A percentile compares a stretch with the other conserved stretches of the same genome.
These are phyloP conservation scores for Polyodon spathula DNA, from an alignment of 2,113 vertebrate genomes.

Conservation along the genomic window DNA sequence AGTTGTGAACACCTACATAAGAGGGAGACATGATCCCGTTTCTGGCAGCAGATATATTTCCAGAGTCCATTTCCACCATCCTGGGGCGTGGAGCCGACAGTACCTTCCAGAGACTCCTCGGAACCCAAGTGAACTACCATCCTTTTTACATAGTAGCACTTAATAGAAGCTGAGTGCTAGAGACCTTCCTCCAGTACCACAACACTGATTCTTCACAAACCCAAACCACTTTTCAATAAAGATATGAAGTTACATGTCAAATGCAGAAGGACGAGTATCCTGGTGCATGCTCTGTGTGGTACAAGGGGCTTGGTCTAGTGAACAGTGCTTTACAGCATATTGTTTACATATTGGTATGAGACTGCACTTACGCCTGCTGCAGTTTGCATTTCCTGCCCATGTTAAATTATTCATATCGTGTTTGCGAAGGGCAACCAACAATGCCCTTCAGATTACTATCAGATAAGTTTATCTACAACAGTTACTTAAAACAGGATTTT, in stretches of 20 bases:
- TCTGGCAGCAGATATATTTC: constrained; percentile 61
- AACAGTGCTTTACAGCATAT: constrained; percentile 6
- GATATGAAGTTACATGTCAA: too few relatives aligned
- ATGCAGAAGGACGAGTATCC: too few relatives aligned
- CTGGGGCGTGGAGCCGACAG: constrained; percentile 28
- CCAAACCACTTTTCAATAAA: too few relatives aligned
- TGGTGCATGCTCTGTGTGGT: too few relatives aligned
- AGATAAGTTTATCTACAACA: neutral
- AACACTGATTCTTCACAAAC: neutral
- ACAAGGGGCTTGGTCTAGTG: neutral
- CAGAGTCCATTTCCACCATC: constrained; percentile 41
- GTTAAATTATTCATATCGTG: constrained; percentile 60
- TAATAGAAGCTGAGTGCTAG: neutral
- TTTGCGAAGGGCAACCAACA: constrained; percentile 32
- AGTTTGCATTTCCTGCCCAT: constrained; percentile 47
- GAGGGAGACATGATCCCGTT: constrained; percentile 37
- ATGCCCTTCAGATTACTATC: constrained; percentile 27
- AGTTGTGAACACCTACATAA: constrained; percentile 44
- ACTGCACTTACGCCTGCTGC: constrained; percentile 30
- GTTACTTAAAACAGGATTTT: too few relatives aligned
- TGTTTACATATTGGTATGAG: constrained; percentile 20
- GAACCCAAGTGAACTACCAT: constrained; percentile 42
- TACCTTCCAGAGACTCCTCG: constrained; percentile 26
- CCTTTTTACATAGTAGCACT: constrained; percentile 9
- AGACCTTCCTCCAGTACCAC: neutral